Evolutionary conservation across 1,140 invertebrate genomes (phyloP), one percentile per base, ranked within the genome.

Genomic region (Aphelinus certus): DNA sequence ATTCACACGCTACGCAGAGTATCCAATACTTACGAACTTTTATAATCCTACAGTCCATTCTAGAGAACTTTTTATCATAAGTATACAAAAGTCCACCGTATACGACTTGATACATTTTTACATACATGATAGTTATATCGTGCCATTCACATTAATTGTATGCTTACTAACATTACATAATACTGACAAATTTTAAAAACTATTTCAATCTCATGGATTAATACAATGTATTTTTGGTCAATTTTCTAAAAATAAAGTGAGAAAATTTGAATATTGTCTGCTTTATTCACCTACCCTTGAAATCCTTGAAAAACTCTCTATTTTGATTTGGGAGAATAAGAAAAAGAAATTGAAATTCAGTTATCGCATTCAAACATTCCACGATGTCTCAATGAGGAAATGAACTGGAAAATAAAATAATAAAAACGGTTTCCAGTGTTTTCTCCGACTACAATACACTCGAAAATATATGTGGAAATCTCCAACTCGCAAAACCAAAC

Each of bases 91-190:
- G 46, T 55, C n/a, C n/a, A 42, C 26, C 2, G 1, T 1, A 26
- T 58, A 67, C n/a, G 26, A 47, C 53, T 51, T 43, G 42, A 43
- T 51, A 42, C 51, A 58, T 49, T 4, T 48, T 43, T 45, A 55
- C 42, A 9, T 9, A 49, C 62, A 65, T 42, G 71, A 10, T 63
- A 7, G 47, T 45, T 49, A 71, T 51, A 47, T 63, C 62, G 73
- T 75, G 73, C 73, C 73, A 75, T 75, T 70, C 49, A 66, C 2
- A 43, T 53, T 68, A 49, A 75, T 66, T 61, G 66, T 73, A 79
- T 73, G 75, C 78, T 80, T 81, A 81, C 79, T 80, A 80, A 79
- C 76, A 77, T 75, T 79, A 79, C 58, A 77, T 76, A 79, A 58
- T 75, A 76, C 69, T 76, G 71, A 73, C 51, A 74, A 61, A 53